A percentile compares a stretch with the other conserved stretches of the same genome.
Conservation (phyloP, 2,113 vertebrate species). For the Cairina moschata region DNA sequence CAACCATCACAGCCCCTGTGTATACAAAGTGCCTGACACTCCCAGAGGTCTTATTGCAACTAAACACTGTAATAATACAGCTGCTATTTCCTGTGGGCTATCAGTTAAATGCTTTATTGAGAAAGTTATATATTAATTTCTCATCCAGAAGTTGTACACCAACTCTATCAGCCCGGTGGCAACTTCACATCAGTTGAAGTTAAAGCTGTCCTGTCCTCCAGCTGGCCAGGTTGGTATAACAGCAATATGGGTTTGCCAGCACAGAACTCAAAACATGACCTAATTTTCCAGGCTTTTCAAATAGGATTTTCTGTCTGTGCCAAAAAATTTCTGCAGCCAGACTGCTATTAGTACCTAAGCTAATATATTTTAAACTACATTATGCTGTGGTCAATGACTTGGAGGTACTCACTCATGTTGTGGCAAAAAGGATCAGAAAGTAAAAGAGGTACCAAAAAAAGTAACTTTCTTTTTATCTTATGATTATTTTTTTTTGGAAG, state of each 20-base stretch:
- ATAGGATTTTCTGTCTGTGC: not conserved
- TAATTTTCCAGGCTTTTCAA: not conserved
- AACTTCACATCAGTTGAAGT: not conserved
- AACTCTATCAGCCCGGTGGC: not conserved
- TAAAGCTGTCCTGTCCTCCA: not conserved
- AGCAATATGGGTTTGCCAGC: not conserved
- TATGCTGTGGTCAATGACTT: not conserved
- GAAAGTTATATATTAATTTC: not conserved
- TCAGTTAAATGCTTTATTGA: not conserved
- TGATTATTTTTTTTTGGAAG: not conserved
- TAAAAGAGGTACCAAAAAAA: not conserved
- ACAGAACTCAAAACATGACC: not conserved
- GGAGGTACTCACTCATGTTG: not conserved
- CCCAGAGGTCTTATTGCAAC: not conserved
- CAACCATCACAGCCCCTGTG: not conserved
- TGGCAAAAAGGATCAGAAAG: not conserved
- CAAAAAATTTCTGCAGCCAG: not conserved
- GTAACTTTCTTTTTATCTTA: not conserved
- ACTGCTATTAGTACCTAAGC: not conserved
- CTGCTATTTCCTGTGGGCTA: not conserved
- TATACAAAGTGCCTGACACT: not conserved
- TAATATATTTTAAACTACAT: conserved; percentile 17
- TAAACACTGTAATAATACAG: not conserved
- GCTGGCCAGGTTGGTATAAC: not conserved
- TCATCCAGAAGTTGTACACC: not conserved